These are phyloP conservation scores for Leucophenga montana DNA, from an alignment of 2,888 invertebrate genomes.

Conservation along the genomic window DNA sequence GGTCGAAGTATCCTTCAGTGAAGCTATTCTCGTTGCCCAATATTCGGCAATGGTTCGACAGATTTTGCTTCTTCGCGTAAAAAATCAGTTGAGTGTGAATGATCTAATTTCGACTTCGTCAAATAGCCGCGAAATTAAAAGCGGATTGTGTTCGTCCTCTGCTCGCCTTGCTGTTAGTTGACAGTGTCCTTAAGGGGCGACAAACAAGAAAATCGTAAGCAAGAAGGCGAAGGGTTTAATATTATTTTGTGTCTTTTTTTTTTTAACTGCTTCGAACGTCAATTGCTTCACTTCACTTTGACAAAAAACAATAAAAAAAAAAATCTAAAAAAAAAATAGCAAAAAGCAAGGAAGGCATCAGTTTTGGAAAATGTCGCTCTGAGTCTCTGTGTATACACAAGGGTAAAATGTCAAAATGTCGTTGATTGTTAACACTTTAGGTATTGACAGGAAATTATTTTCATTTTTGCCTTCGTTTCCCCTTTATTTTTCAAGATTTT, in stretches of 20 bases:
- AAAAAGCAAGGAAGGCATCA: neutral
- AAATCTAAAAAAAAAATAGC: neutral
- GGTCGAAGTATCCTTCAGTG: neutral
- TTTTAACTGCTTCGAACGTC: constrained; percentile 22
- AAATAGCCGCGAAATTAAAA: constrained; percentile 33
- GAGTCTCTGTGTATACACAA: neutral
- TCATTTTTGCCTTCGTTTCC: constrained; percentile 32
- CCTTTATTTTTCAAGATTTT: neutral
- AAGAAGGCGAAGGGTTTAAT: neutral
- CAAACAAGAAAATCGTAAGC: too few relatives aligned
- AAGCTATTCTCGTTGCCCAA: too few relatives aligned
- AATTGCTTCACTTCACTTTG: constrained; percentile 28
- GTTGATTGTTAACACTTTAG: constrained; percentile 36
- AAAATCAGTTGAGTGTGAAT: constrained; percentile 30
- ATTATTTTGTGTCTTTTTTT: constrained; percentile 2
- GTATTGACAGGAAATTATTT: constrained; percentile 35
- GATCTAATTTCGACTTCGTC: constrained; percentile 34
- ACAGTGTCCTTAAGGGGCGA: too few relatives aligned
- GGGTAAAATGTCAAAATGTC: constrained; percentile 36
- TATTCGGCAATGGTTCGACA: neutral
- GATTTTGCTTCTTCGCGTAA: neutral
- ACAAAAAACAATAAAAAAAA: constrained; percentile 10
- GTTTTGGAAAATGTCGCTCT: neutral
- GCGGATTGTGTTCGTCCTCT: neutral
- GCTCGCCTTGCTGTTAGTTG: neutral